These are phyloP conservation scores for Pterophyllum scalare DNA, from an alignment of 2,113 vertebrate species.

Conservation along the genomic window DNA sequence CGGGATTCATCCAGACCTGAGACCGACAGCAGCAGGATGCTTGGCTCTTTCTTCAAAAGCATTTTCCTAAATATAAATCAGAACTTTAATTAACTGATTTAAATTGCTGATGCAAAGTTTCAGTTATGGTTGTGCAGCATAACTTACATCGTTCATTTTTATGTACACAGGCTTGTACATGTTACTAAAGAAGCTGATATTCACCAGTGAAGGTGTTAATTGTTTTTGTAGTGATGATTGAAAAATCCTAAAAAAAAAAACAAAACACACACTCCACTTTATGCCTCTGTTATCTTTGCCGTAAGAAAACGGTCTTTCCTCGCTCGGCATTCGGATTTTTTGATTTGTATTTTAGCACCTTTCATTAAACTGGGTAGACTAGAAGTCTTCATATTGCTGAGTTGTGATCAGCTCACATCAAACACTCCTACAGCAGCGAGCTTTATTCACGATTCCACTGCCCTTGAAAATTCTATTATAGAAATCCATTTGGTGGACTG, in stretches of 20 bases:
- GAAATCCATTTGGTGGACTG: slow-evolving; percentile 69
- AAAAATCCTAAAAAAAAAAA: neutral
- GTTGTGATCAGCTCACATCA: slow-evolving; percentile 63
- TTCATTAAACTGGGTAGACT: slow-evolving; percentile 18
- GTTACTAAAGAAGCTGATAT: neutral
- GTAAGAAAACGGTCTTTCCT: neutral
- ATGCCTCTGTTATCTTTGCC: neutral
- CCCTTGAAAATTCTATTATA: slow-evolving; percentile 74
- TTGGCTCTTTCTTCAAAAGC: too few relatives aligned
- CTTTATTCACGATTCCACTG: slow-evolving; percentile 58
- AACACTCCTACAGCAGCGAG: slow-evolving; percentile 46
- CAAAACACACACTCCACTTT: neutral
- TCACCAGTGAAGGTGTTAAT: neutral
- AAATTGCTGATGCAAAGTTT: too few relatives aligned
- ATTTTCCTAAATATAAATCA: too few relatives aligned
- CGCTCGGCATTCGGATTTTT: neutral
- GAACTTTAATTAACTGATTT: too few relatives aligned
- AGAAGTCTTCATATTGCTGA: slow-evolving; percentile 32
- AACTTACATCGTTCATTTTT: neutral
- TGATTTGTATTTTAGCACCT: slow-evolving; percentile 42
- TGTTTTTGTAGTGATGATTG: neutral
- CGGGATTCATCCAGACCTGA: too few relatives aligned
- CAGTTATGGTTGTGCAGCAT: too few relatives aligned
- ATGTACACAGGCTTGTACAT: neutral
- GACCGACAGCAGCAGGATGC: too few relatives aligned